Percentiles rank a stretch among this genome's conserved stretches.
Evolutionary conservation across 2,113 vertebrate species (phyloP).

Genomic region (Anoura caudifer): DNA sequence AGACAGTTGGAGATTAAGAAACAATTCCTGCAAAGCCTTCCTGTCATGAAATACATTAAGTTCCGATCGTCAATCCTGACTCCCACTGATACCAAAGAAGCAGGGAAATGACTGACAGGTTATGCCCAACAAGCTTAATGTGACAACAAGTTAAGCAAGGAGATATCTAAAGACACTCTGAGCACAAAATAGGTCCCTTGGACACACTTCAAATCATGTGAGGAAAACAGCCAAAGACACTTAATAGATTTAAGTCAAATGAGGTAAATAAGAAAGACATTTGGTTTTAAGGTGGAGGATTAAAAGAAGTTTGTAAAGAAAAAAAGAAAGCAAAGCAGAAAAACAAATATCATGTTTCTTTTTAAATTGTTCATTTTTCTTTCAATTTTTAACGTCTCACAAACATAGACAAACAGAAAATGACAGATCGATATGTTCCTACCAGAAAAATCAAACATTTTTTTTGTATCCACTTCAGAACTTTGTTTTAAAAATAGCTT

Average conservation of each 20-base stretch:
- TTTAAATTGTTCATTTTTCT: not conserved
- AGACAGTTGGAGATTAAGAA: not conserved
- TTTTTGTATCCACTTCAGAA: not conserved
- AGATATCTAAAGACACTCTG: not conserved
- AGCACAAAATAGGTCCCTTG: not conserved
- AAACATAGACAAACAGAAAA: not conserved
- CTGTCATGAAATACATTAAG: not conserved
- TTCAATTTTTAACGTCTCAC: not conserved
- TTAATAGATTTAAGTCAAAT: not conserved
- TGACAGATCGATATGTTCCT: not conserved
- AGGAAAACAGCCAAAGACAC: not conserved
- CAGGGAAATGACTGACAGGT: not conserved
- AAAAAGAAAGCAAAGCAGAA: not conserved
- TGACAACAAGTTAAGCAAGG: not conserved
- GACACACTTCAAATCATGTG: not conserved
- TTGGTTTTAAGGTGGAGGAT: not conserved
- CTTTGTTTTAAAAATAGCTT: not conserved
- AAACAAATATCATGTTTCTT: not conserved
- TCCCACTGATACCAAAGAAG: not conserved
- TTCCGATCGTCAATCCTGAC: not conserved
- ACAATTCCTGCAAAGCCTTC: not conserved
- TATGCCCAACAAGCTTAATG: not conserved
- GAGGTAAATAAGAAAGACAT: not conserved
- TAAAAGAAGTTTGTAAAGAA: not conserved
- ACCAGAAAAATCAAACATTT: conserved; percentile 3